Evolutionary conservation across 2,113 vertebrate species (phyloP), one percentile per base, ranked within the genome.

Genomic region (Tenebrosternarchus preto): DNA sequence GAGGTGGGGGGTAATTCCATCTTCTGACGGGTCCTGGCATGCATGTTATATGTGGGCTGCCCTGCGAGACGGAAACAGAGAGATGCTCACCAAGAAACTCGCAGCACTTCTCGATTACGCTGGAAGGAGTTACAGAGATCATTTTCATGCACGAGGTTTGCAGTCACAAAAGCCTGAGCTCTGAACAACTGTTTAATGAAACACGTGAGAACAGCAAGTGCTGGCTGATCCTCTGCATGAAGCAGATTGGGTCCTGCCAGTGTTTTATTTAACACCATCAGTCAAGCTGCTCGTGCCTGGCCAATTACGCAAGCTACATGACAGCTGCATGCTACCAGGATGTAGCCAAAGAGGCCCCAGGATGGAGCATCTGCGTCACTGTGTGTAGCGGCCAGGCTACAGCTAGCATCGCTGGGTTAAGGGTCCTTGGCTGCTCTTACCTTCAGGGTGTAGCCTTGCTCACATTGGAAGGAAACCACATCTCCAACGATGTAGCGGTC

Each of bases 21-120:
- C 97, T 96, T 92, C 97, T 95, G 73, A 99, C 97, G 11, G 97
- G 96, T 80, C 97, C 97, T 85, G 97, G 97, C 97, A 99, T 99
- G 88, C 97, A 99, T 12, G 97, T 98, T 87, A 99, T 98, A 81
- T 97, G 95, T 85, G 95, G 94, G 89, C 97, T 97, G 67, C 97
- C 97, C 97, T 98, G 86, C 87, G 82, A 80, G 82, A 82, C 80
- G 77, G 36, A 88, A 82, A 9, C 71, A 33, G 33, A 27, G 22
- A 70, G 29, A 67, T 24, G 19, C 56, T 71, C 20, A 39, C 11
- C 29, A 43, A 74, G 31, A 74, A 33, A 61, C 68, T 67, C 69
- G 46, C 33, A 57, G 46, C 63, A 43, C 39, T 43, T 43, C 39
- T 1, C 6, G 39, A 31, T 63, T 63, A 31, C 19, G 16, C 60